Percentiles rank a stretch among this genome's conserved stretches.
These are phyloP conservation scores for Cremastinae sp. DNA, from an alignment of 2,888 invertebrate genomes.

Conservation along the genomic window DNA sequence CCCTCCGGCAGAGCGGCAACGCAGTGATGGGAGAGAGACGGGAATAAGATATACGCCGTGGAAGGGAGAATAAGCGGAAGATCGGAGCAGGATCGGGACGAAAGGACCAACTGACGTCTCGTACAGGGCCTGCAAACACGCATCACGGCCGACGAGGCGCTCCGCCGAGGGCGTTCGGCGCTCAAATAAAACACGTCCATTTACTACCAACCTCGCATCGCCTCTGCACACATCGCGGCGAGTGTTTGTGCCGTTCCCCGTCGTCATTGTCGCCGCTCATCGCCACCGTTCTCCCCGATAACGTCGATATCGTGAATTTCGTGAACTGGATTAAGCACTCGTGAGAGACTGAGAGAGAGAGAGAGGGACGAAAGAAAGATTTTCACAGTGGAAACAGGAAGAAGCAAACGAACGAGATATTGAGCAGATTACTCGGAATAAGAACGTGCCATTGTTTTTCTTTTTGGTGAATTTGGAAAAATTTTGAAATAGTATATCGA, in stretches of 20 bases:
- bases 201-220: constrained; percentile 43
- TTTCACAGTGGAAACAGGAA: too few relatives aligned
- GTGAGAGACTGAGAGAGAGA: background rate
- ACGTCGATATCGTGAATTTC: too few relatives aligned
- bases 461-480: too few relatives aligned
- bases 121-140: constrained; percentile 56
- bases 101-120: constrained; percentile 51
- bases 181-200: constrained; percentile 45
- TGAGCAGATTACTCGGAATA: too few relatives aligned
- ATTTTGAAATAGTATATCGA: too few relatives aligned
- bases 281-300: constrained; percentile 42
- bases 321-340: too few relatives aligned
- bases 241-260: constrained; percentile 57
- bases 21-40: constrained; percentile 33
- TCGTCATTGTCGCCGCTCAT: constrained; percentile 42
- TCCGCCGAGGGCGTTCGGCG: constrained; percentile 56
- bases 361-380: constrained; percentile 2
- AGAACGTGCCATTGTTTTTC: too few relatives aligned
- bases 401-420: too few relatives aligned
- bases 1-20: constrained; percentile 70
- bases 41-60: constrained; percentile 42
- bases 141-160: constrained; percentile 53
- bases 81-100: constrained; percentile 38
- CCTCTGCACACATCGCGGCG: constrained; percentile 44
- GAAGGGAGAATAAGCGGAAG: constrained; percentile 48